These are phyloP conservation scores for Oncorhynchus mykiss DNA, from an alignment of 2,113 vertebrate genomes.

Conservation along the genomic window DNA sequence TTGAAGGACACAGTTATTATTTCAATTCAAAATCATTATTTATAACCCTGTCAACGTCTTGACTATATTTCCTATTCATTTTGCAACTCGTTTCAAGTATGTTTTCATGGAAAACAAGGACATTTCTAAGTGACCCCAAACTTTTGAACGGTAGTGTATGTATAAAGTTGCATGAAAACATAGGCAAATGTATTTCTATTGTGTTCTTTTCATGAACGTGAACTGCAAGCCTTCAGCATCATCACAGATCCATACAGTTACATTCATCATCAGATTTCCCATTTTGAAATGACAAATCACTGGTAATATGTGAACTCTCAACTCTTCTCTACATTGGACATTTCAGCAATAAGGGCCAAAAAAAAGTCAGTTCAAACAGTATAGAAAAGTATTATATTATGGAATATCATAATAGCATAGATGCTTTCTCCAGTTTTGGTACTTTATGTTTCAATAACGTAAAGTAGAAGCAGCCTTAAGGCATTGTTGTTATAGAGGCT, in stretches of 20 bases:
- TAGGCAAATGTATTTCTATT: too few relatives aligned
- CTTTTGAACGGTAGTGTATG: too few relatives aligned
- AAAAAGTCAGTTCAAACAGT: background rate
- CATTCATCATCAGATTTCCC: background rate
- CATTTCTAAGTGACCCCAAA: too few relatives aligned
- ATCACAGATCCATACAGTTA: background rate
- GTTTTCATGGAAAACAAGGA: too few relatives aligned
- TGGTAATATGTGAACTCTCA: constrained; percentile 9
- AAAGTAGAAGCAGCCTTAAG: background rate
- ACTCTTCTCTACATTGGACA: constrained; percentile 3
- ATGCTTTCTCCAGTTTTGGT: background rate
- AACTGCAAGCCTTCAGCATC: background rate
- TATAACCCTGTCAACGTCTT: too few relatives aligned
- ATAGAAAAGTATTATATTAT: background rate
- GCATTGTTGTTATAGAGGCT: background rate
- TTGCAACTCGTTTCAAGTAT: too few relatives aligned
- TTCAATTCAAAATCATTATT: too few relatives aligned
- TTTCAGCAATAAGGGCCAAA: background rate
- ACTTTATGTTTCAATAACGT: background rate
- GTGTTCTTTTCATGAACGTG: background rate
- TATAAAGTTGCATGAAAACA: too few relatives aligned
- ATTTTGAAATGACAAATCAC: background rate
- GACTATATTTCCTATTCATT: too few relatives aligned
- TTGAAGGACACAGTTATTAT: too few relatives aligned
- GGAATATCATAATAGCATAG: background rate